phyloP scores from a whole-genome alignment of 2,797 vertebrate species.

The Antrozous pallidus region DNA sequence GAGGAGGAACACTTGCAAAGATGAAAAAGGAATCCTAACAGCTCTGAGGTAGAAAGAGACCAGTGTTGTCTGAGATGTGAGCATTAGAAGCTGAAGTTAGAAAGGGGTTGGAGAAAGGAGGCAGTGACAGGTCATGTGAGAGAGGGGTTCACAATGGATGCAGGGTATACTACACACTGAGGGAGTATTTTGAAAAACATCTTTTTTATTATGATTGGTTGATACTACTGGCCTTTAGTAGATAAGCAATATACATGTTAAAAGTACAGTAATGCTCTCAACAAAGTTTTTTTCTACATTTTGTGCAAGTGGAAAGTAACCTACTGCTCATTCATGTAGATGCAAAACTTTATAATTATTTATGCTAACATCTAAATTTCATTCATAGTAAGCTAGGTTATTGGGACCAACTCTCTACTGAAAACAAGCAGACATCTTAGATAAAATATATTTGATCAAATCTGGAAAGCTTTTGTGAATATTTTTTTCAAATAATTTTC shows the following conservation, averaged over 20 bases:
- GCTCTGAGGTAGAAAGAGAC: not conserved
- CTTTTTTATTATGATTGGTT: not conserved
- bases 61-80: not conserved
- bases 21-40: not conserved
- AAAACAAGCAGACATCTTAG: not conserved
- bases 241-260: not conserved
- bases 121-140: no score
- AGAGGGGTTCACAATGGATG: not conserved
- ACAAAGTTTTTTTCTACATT: not conserved
- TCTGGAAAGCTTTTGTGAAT: not conserved
- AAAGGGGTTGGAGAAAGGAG: not conserved
- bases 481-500: slow-evolving; percentile 11
- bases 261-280: not conserved
- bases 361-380: slow-evolving; percentile 29
- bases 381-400: not conserved
- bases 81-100: not conserved
- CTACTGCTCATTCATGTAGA: not conserved
- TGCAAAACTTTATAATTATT: not conserved
- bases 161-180: not conserved
- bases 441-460: not conserved
- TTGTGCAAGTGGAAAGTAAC: slow-evolving; percentile 7
- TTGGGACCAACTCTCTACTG: not conserved
- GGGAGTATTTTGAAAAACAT: not conserved
- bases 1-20: not conserved
- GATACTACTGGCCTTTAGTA: not conserved